Conservation (phyloP, 2,888 invertebrate species). For the Onthophagus sagittarius region DNA sequence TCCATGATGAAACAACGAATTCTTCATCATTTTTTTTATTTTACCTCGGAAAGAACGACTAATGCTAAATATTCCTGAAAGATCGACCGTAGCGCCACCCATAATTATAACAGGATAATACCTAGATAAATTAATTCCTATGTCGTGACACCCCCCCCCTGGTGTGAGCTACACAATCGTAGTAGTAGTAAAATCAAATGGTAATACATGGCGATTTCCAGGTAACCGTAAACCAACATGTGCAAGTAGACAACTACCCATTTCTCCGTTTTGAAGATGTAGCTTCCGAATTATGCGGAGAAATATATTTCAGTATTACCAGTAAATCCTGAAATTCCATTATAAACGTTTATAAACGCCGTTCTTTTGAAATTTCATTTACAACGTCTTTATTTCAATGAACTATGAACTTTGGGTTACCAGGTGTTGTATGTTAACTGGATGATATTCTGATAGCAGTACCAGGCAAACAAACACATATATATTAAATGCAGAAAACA, state of each 20-base stretch:
- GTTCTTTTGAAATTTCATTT: slow-evolving; percentile 7
- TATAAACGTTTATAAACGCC: slow-evolving; percentile 4
- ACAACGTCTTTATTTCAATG: slow-evolving; percentile 3
- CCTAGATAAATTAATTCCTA: no score
- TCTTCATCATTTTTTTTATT: no score
- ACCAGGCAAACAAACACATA: slow-evolving; percentile 11
- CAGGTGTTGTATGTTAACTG: slow-evolving; percentile 9
- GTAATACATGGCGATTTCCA: slow-evolving; percentile 30
- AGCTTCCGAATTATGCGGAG: slow-evolving; percentile 7
- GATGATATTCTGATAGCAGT: slow-evolving; percentile 14
- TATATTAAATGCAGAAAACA: background rate
- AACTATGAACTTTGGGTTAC: slow-evolving; percentile 6
- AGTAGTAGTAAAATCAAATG: slow-evolving; percentile 27
- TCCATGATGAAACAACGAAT: no score
- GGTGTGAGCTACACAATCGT: slow-evolving; percentile 32
- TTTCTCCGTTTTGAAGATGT: slow-evolving; percentile 25
- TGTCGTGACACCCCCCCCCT: no score
- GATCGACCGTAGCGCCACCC: no score
- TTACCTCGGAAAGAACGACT: no score
- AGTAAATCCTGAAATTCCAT: slow-evolving; percentile 14
- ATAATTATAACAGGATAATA: no score
- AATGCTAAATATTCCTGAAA: no score
- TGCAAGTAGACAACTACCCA: slow-evolving; percentile 21
- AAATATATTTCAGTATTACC: slow-evolving; percentile 25
- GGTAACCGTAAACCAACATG: slow-evolving; percentile 27